Percentiles rank a stretch among this genome's conserved stretches.
Evolutionary conservation across 2,888 invertebrate species (phyloP).

Genomic region (Meteorus colon): DNA sequence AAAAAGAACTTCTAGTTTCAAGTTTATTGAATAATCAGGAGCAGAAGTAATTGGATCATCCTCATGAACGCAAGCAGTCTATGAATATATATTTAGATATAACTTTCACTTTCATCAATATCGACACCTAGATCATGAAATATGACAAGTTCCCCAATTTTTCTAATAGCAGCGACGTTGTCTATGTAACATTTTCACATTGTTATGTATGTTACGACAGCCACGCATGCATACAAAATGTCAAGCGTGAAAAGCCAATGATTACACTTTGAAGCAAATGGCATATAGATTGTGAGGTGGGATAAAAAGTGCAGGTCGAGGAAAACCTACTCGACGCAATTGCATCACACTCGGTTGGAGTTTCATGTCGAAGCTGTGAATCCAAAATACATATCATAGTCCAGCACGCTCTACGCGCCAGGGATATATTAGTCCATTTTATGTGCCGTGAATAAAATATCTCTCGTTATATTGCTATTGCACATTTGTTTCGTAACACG

Average conservation of each 20-base stretch:
- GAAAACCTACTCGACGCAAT: slow-evolving; percentile 26
- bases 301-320: not conserved
- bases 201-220: slow-evolving; percentile 37
- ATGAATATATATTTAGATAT: not conserved
- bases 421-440: slow-evolving; percentile 46
- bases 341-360: slow-evolving; percentile 37
- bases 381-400: slow-evolving; percentile 44
- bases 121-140: too few relatives aligned
- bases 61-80: not conserved
- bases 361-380: slow-evolving; percentile 50
- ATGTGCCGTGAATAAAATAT: slow-evolving; percentile 52
- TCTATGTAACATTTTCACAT: slow-evolving; percentile 36
- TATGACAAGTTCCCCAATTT: too few relatives aligned
- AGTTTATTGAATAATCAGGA: slow-evolving; percentile 22
- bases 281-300: not conserved
- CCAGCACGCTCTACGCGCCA: slow-evolving; percentile 45
- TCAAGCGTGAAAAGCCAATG: slow-evolving; percentile 29
- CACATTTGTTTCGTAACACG: slow-evolving; percentile 13
- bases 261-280: slow-evolving; percentile 24
- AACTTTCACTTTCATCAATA: not conserved
- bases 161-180: not conserved
- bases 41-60: slow-evolving; percentile 23
- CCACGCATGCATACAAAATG: slow-evolving; percentile 31
- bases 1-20: slow-evolving; percentile 3
- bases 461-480: slow-evolving; percentile 23